A percentile compares a stretch with the other conserved stretches of the same genome.
Evolutionary conservation across 2,113 vertebrate species (phyloP).

Genomic region (Fulmarus glacialis): DNA sequence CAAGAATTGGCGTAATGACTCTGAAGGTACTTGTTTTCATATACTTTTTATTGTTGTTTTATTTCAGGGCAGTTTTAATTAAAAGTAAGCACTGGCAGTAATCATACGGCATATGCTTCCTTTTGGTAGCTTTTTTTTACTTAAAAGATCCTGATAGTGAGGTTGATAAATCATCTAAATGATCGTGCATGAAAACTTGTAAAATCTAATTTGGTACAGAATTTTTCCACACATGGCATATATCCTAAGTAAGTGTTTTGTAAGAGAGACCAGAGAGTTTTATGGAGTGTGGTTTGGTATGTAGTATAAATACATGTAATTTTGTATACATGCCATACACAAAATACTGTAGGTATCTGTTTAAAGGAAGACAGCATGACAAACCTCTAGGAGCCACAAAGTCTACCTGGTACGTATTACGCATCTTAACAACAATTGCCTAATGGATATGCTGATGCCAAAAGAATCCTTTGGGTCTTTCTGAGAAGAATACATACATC

Average conservation of each 20-base stretch:
- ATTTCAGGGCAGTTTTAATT: background rate
- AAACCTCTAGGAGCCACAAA: background rate
- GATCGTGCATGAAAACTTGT: background rate
- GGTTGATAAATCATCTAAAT: slow-evolving; percentile 12
- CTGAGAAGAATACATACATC: background rate
- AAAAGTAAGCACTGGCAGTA: background rate
- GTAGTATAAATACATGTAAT: background rate
- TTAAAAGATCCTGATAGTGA: background rate
- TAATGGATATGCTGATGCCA: background rate
- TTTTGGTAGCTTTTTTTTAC: background rate
- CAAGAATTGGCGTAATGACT: background rate
- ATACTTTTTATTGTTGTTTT: background rate
- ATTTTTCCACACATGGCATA: background rate
- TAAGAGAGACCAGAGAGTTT: background rate
- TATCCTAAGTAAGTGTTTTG: background rate
- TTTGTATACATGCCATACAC: background rate
- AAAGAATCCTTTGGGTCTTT: background rate
- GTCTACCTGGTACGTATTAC: background rate
- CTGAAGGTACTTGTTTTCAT: background rate
- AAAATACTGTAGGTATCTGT: background rate
- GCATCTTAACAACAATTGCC: background rate
- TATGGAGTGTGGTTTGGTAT: background rate
- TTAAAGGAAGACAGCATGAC: background rate
- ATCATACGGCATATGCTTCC: background rate
- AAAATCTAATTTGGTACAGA: background rate